Evolutionary conservation across 2,888 invertebrate species (phyloP), one percentile per base, ranked within the genome.

Genomic region (Hyppa rectilinea): DNA sequence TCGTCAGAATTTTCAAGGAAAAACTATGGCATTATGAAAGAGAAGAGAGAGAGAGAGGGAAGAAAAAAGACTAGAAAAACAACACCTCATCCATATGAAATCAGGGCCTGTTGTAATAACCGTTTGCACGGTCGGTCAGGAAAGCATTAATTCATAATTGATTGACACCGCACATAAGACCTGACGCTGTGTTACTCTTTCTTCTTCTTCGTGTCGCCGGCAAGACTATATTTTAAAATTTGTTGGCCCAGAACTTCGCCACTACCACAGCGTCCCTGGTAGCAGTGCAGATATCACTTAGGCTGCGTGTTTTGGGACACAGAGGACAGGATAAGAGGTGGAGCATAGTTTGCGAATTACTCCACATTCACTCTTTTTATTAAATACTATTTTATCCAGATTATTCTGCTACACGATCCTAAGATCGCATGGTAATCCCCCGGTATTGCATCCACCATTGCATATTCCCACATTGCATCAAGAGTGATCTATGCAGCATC

Each of bases 391-490:
- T n/a, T n/a, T n/a, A n/a, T n/a, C n/a, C n/a, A n/a, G n/a, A n/a
- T 47, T 47, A n/a, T 2, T 5, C 23, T 12, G 23, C 23, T 23
- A 5, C n/a, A n/a, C n/a, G n/a, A n/a, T n/a, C n/a, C n/a, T 23
- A 23, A 23, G 23, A 12, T 12, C 2, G 17, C 34, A 23, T 36
- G 0, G 17, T 17, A 36, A 55, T 55, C 1, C 23, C 9, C 14
- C 23, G 0, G 1, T 23, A 23, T 40, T 40, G 2, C 12, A 58
- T 7, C 14, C 20, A 58, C 0, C 62, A 45, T 20, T 40, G 9
- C 40, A 40, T 12, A 12, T 75, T 78, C 60, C 72, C 78, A 75
- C 72, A 40, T 72, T 65, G 65, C 73, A 63, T 12, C 69, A 47
- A 56, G 3, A 40, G 29, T 69, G 69, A 64, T 72, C 29, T 58